Evolutionary conservation across 2,888 invertebrate species (phyloP).

Genomic region (Drosophila ustulata): DNA sequence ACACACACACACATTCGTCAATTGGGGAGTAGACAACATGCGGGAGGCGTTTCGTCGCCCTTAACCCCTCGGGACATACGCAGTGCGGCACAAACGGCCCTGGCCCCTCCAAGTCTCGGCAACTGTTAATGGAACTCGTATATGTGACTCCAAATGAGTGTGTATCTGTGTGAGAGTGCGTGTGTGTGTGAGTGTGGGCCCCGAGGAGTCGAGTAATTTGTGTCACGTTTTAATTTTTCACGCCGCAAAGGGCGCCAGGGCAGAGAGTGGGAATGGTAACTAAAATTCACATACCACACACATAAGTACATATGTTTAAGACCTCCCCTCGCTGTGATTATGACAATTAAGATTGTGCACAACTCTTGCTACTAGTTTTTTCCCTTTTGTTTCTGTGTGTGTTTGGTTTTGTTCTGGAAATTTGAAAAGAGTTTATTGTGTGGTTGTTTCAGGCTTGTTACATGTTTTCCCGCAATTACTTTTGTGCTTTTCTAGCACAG

Average conservation of each 20-base stretch:
- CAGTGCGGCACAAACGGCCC: constrained; percentile 60
- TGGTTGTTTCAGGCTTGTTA: constrained; percentile 28
- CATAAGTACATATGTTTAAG: constrained; percentile 1
- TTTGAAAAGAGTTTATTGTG: constrained; percentile 38
- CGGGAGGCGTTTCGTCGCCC: constrained; percentile 47
- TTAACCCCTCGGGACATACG: constrained; percentile 62
- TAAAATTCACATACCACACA: constrained; percentile 15
- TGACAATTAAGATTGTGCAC: constrained; percentile 68
- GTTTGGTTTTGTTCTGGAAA: constrained; percentile 10
- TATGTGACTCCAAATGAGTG: constrained; percentile 12
- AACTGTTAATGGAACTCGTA: constrained; percentile 61
- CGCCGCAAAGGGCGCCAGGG: constrained; percentile 62
- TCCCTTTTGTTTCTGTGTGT: background rate
- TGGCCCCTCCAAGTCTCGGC: constrained; percentile 9
- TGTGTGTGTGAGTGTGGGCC: constrained; percentile 24
- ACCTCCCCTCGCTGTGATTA: constrained; percentile 58
- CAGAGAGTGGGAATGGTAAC: constrained; percentile 21
- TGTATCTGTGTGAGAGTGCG: constrained; percentile 3
- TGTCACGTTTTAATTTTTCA: constrained; percentile 76
- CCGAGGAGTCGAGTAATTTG: constrained; percentile 67
- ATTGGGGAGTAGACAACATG: constrained; percentile 32
- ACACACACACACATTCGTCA: constrained; percentile 16
- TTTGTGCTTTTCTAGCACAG: constrained; percentile 5
- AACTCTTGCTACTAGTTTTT: constrained; percentile 47
- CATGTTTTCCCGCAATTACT: constrained; percentile 28